Percentiles rank a stretch among this genome's conserved stretches.
phyloP scores from a whole-genome alignment of 2,113 vertebrate species.

The Phodopus roborovskii region DNA sequence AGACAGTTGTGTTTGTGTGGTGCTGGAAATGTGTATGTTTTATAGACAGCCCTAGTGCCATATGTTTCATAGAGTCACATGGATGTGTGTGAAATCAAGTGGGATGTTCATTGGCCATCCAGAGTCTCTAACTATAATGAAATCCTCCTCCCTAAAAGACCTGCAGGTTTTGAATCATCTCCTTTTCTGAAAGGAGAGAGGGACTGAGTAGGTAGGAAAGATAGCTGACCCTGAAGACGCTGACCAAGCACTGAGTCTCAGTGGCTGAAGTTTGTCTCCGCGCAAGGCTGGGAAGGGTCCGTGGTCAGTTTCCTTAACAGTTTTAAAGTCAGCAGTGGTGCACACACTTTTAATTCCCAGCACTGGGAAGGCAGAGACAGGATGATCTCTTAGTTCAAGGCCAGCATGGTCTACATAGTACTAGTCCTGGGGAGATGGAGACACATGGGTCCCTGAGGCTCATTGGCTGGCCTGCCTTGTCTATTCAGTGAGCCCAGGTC shows the following conservation, averaged over 20 bases:
- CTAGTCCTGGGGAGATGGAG: neutral
- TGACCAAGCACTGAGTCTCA: neutral
- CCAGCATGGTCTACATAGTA: neutral
- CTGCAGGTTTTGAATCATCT: neutral
- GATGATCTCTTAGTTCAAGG: too few relatives aligned
- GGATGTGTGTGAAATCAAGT: neutral
- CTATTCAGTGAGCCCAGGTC: neutral
- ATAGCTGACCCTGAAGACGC: neutral
- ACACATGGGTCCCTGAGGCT: neutral
- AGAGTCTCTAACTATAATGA: neutral
- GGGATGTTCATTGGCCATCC: neutral
- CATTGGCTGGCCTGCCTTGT: neutral
- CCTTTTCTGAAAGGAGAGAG: neutral
- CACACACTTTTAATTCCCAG: neutral
- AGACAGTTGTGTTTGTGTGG: neutral
- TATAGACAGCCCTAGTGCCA: neutral
- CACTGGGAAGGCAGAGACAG: too few relatives aligned
- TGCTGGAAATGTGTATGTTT: neutral
- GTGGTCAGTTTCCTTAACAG: neutral
- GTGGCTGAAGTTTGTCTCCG: neutral
- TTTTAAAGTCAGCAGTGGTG: neutral
- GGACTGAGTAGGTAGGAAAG: neutral
- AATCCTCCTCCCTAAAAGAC: neutral
- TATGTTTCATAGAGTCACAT: conserved; percentile 4
- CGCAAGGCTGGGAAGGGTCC: neutral